Evolutionary conservation across 2,797 vertebrate species (phyloP).

Genomic region (Pantherophis alleghaniensis): DNA sequence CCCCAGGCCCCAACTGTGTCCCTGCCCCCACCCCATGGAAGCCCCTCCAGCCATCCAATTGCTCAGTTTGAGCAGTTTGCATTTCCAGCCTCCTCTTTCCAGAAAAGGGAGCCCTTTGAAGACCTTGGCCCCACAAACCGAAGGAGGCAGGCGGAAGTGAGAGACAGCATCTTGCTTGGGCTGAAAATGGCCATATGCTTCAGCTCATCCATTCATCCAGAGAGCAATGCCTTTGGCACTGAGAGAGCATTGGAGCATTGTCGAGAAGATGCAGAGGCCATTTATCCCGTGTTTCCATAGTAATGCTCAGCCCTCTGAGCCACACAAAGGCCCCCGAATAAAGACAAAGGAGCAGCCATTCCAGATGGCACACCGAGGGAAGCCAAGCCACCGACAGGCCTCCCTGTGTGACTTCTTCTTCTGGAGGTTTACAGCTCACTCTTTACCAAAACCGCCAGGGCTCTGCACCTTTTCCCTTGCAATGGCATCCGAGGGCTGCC

Average conservation of each 20-base stretch:
- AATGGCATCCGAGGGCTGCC: not conserved
- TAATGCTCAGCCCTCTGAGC: not conserved
- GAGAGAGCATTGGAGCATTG: not conserved
- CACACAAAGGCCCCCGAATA: not conserved
- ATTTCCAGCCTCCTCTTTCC: fast-evolving
- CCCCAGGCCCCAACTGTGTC: not conserved
- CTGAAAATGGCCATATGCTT: fast-evolving
- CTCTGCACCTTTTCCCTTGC: not conserved
- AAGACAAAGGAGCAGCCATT: not conserved
- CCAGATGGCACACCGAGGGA: not conserved
- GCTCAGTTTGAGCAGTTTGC: not conserved
- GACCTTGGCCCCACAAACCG: fast-evolving
- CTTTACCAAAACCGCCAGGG: not conserved
- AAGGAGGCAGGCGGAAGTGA: not conserved
- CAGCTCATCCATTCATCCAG: not conserved
- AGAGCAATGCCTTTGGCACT: fast-evolving
- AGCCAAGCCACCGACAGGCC: not conserved
- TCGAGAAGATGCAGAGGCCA: not conserved
- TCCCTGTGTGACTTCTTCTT: not conserved
- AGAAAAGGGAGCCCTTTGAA: not conserved
- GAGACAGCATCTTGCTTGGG: fast-evolving
- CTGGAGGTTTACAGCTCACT: not conserved
- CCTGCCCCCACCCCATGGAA: not conserved
- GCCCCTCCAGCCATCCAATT: not conserved
- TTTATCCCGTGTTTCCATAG: conserved; percentile 18